Evolutionary conservation across 2,888 invertebrate species (phyloP).

Genomic region (Pristionchus mayeri): DNA sequence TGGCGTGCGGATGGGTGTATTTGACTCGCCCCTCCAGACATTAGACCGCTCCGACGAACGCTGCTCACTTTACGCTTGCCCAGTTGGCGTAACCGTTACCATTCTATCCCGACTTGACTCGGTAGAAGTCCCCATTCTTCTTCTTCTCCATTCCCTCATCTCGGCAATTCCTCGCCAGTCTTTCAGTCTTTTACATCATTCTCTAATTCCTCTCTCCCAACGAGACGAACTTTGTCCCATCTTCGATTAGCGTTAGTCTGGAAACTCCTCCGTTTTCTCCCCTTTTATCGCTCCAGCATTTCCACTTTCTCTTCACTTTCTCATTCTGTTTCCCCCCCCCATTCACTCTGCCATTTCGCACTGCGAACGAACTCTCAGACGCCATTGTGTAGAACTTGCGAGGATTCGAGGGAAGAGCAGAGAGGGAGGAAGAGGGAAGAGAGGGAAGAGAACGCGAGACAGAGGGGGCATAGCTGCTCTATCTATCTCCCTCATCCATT

Average conservation of each 20-base stretch:
- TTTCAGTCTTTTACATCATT: not conserved
- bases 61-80: not conserved
- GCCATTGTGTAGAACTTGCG: not conserved
- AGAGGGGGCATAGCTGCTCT: not conserved
- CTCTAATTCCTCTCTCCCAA: not conserved
- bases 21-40: not conserved
- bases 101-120: not conserved
- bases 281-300: not conserved
- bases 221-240: not conserved
- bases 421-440: not conserved
- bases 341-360: not conserved
- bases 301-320: not conserved
- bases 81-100: not conserved
- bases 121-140: not conserved
- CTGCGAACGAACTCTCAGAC: not conserved
- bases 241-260: not conserved
- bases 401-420: too few species aligned
- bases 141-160: not conserved
- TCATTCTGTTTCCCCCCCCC: not conserved
- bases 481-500: not conserved
- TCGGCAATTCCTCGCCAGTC: not conserved
- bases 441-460: too few species aligned
- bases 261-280: not conserved
- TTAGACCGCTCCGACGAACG: not conserved
- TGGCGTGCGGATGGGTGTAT: not conserved